A percentile compares a stretch with the other conserved stretches of the same genome.
phyloP scores from a whole-genome alignment of 30 jellyfish, hydroid and myxozoan genomes.

The Calvadosia cruxmelitensis region DNA sequence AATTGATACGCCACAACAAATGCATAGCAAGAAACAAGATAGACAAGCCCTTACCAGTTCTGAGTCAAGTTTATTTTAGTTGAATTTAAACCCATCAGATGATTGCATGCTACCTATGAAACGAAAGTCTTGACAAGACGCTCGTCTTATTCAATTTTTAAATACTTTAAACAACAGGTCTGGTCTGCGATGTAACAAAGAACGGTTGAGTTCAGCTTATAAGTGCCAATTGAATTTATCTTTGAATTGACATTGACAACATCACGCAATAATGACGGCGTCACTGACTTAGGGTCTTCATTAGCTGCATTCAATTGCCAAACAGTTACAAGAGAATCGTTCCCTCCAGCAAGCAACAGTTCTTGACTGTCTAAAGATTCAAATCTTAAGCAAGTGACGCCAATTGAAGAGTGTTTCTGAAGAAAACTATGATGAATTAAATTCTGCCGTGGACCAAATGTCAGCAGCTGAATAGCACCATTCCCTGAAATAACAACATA shows the following conservation, averaged over 20 bases:
- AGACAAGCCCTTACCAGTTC: no score
- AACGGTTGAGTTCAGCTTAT: not conserved
- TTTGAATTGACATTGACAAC: not conserved
- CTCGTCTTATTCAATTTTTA: no score
- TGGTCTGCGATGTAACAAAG: constrained; percentile 17
- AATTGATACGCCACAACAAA: no score
- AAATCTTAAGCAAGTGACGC: constrained; percentile 29
- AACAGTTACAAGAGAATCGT: constrained; percentile 40
- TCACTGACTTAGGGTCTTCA: not conserved
- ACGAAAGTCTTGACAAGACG: no score
- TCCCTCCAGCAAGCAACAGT: constrained; percentile 65
- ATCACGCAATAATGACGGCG: not conserved
- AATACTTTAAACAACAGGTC: constrained; percentile 6
- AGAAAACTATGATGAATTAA: constrained; percentile 26
- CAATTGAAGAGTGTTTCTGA: constrained; percentile 57
- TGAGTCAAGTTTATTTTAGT: no score
- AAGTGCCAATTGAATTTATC: constrained; percentile 5
- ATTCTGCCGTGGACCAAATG: constrained; percentile 22
- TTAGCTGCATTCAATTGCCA: constrained; percentile 13
- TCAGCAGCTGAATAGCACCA: constrained; percentile 46
- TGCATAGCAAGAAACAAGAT: no score
- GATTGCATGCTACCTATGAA: no score
- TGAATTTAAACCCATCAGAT: no score
- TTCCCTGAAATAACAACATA: constrained; percentile 39
- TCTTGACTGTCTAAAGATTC: constrained; percentile 2